These are phyloP conservation scores for Tetragnatha montana DNA, from an alignment of 2,888 invertebrate genomes.

Conservation along the genomic window DNA sequence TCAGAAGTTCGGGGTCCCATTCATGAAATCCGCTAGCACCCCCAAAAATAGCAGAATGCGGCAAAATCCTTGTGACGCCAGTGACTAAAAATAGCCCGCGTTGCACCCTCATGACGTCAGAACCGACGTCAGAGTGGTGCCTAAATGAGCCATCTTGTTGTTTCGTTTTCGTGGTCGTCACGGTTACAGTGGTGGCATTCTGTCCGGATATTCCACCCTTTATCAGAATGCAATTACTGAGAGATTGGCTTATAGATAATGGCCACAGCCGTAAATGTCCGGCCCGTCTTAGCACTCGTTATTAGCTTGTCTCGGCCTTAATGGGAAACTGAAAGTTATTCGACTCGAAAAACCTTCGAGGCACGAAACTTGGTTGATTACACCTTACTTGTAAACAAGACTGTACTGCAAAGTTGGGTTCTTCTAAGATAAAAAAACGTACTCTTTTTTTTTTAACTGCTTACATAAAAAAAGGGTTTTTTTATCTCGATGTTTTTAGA, in stretches of 20 bases:
- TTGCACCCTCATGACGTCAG: constrained; percentile 44
- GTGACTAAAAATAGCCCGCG: constrained; percentile 50
- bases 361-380: too few species aligned
- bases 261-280: neutral
- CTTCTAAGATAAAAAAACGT: too few species aligned
- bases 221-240: neutral
- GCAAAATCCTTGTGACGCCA: constrained; percentile 57
- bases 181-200: neutral
- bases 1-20: constrained; percentile 56
- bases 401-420: too few species aligned
- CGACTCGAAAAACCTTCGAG: too few species aligned
- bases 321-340: too few species aligned
- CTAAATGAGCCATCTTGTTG: neutral
- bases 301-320: neutral
- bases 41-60: constrained; percentile 66
- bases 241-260: neutral
- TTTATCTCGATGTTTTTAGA: too few species aligned
- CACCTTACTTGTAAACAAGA: too few species aligned
- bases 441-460: too few species aligned
- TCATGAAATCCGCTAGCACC: constrained; percentile 51
- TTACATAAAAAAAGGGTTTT: too few species aligned
- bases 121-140: neutral
- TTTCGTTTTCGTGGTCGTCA: neutral
- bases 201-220: neutral
- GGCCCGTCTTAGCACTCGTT: neutral